Evolutionary conservation across 2,888 invertebrate species (phyloP), one percentile per base, ranked within the genome.

Genomic region (Achlya flavicornis): DNA sequence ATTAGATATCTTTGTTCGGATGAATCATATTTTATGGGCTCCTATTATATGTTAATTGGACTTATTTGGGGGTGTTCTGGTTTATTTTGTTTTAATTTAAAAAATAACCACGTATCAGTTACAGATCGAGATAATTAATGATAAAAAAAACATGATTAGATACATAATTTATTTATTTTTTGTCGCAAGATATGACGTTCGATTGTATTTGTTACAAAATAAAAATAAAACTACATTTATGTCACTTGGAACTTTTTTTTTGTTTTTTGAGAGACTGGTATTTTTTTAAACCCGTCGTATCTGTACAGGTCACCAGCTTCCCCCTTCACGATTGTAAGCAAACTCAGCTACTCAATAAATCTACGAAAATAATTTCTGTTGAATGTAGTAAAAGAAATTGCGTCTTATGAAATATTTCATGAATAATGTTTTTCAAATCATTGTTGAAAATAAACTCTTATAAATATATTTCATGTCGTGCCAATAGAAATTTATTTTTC

Each of bases 1-100:
- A 86, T 87, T 85, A 83, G 84, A 87, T 87, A 86, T 87, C 86
- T 89, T 86, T 86, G 86, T 87, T 80, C 79, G 80, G 85, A 86
- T 85, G 83, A 87, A 86, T 88, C 84, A 85, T 83, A 81, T 85
- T 84, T 87, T 85, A 86, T 83, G 78, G 26, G 79, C 73, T 70
- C 79, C 79, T 83, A 84, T 87, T 87, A 89, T 80, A 81, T 83
- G 83, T 84, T 89, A 87, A 90, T 90, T 89, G 81, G 82, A 75
- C 84, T 84, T 79, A 80, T 80, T 80, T 70, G 70, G 66, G 67
- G 65, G 65, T 73, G 68, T 70, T 73, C 73, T 72, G 70, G 66
- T 73, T 74, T 77, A 68, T 72, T 75, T 68, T 60, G 2, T 43
- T 19, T 41, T 14, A 41, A 53, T n/a, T 19, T 33, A 41, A 41